Evolutionary conservation across 2,113 vertebrate species (phyloP).

Genomic region (Cephalopholis sonnerati): DNA sequence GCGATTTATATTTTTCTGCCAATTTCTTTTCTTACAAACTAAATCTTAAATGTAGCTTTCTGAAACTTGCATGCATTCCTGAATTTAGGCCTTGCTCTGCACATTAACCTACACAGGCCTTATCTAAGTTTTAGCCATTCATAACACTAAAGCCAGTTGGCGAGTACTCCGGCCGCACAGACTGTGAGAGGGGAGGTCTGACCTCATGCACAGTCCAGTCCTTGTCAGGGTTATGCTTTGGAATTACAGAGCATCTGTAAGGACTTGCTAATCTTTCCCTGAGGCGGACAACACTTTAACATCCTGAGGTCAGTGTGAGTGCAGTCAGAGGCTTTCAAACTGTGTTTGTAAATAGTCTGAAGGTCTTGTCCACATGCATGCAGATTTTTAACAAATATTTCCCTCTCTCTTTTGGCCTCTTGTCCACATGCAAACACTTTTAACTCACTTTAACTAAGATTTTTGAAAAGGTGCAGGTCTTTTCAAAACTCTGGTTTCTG

Average conservation of each 20-base stretch:
- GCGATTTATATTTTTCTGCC: no score
- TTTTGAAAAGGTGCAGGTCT: no score
- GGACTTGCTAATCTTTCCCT: neutral
- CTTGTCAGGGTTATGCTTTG: constrained; percentile 14
- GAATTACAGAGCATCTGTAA: constrained; percentile 20
- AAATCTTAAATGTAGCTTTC: neutral
- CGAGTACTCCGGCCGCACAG: neutral
- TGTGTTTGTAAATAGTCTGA: no score
- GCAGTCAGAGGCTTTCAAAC: no score
- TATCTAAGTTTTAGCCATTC: neutral
- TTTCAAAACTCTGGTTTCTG: no score
- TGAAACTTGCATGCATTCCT: neutral
- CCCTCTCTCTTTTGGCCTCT: no score
- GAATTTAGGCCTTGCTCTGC: neutral
- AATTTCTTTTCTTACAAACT: neutral
- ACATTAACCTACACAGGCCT: neutral
- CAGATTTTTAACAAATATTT: no score
- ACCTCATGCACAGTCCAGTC: neutral
- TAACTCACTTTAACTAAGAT: no score
- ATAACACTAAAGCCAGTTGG: neutral
- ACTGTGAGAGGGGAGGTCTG: neutral
- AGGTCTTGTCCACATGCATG: no score
- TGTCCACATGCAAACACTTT: no score
- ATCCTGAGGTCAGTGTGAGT: no score
- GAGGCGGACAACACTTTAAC: neutral